Evolutionary conservation across 2,797 vertebrate genomes (phyloP).

Genomic region (Cetoscarus ocellatus): DNA sequence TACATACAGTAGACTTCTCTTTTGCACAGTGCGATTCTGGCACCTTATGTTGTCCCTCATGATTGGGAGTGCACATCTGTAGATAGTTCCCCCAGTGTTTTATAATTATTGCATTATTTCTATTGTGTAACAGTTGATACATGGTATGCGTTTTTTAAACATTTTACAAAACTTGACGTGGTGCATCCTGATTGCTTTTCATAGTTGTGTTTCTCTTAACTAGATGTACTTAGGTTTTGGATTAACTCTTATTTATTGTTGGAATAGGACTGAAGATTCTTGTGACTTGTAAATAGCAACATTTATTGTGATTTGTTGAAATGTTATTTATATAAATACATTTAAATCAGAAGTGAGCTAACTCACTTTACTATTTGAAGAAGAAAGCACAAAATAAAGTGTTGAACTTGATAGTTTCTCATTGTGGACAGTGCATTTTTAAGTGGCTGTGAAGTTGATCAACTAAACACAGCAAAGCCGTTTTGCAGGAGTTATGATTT

Average conservation of each 20-base stretch:
- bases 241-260: conserved; percentile 85
- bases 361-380: conserved; percentile 80
- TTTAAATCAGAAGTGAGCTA: conserved; percentile 76
- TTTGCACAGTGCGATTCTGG: conserved; percentile 87
- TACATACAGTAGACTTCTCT: conserved; percentile 78
- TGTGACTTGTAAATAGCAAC: conserved; percentile 80
- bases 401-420: conserved; percentile 59
- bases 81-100: conserved; percentile 78
- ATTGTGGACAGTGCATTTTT: conserved; percentile 7
- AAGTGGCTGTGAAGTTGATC: no score
- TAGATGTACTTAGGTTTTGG: conserved; percentile 78
- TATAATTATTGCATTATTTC: conserved; percentile 71
- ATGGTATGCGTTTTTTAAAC: conserved; percentile 58
- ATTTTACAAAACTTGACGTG: conserved; percentile 77
- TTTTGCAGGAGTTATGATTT: no score
- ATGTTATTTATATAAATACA: conserved; percentile 86
- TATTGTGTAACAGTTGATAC: conserved; percentile 78
- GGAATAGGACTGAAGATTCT: conserved; percentile 72
- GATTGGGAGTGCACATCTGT: conserved; percentile 84
- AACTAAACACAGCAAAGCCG: no score
- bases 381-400: conserved; percentile 82
- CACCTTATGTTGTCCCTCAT: conserved; percentile 75
- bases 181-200: conserved; percentile 79
- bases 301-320: conserved; percentile 82
- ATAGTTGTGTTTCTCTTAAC: conserved; percentile 76